Percentiles rank a stretch among this genome's conserved stretches.
phyloP scores from a whole-genome alignment of 2,113 vertebrate species.

The Rhinichthys klamathensis region DNA sequence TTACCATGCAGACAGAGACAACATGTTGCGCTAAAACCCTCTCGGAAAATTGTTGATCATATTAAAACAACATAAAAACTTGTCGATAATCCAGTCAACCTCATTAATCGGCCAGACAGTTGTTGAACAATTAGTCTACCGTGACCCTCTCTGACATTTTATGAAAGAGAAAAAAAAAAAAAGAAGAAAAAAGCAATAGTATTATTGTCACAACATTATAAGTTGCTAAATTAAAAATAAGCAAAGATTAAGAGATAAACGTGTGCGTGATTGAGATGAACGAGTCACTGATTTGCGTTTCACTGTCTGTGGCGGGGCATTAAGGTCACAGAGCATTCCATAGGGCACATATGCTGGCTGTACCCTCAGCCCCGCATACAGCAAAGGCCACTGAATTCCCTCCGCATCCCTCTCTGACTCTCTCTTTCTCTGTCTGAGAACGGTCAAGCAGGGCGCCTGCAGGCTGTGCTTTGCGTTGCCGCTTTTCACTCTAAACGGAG shows the following conservation, averaged over 20 bases:
- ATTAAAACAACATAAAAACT: no score
- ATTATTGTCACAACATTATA: no score
- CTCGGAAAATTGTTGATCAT: no score
- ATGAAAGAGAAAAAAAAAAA: not conserved
- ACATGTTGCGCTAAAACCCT: no score
- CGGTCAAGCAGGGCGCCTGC: slow-evolving; percentile 81
- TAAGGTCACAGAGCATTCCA: slow-evolving; percentile 49
- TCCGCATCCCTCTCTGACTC: slow-evolving; percentile 36
- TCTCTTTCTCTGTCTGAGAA: slow-evolving; percentile 44
- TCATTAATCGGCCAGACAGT: no score
- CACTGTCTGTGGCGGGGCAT: slow-evolving; percentile 14
- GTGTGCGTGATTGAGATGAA: not conserved
- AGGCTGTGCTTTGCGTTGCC: slow-evolving; percentile 73
- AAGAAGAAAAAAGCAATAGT: slow-evolving; percentile 43
- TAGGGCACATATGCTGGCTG: slow-evolving; percentile 88
- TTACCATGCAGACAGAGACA: no score
- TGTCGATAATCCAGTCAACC: no score
- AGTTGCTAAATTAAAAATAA: slow-evolving; percentile 43
- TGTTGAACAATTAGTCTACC: not conserved
- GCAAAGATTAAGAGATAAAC: not conserved
- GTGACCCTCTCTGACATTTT: not conserved
- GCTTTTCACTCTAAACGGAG: slow-evolving; percentile 78
- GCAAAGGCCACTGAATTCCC: slow-evolving; percentile 58
- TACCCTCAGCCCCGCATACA: slow-evolving; percentile 70
- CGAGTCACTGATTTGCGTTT: not conserved